These are phyloP conservation scores for Alosa alosa DNA, from an alignment of 2,113 vertebrate genomes.

Conservation along the genomic window DNA sequence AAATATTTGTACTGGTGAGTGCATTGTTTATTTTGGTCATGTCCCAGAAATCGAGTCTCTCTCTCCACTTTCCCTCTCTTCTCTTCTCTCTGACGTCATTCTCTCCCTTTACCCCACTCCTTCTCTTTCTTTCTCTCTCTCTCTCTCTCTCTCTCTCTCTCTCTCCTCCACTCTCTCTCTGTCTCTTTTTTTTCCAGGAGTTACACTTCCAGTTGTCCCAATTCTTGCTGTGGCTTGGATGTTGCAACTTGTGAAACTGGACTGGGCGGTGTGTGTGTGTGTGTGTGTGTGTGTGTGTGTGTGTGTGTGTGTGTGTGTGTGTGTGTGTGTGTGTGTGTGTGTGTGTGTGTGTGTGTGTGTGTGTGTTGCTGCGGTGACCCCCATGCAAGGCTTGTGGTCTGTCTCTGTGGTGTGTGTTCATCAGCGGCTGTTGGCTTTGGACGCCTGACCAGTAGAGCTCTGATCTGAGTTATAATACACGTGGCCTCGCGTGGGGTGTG, in stretches of 20 bases:
- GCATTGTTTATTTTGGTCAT: conserved; percentile 62
- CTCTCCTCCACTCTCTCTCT: neutral
- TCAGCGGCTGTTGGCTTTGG: neutral
- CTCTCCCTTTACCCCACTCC: neutral
- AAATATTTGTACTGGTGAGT: conserved; percentile 52
- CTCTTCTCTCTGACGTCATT: conserved; percentile 22
- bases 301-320: conserved; percentile 12
- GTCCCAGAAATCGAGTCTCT: conserved; percentile 49
- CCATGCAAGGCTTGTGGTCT: neutral
- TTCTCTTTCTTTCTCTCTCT: neutral
- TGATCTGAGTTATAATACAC: neutral
- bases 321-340: neutral
- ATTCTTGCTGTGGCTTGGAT: neutral
- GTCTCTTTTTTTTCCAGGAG: neutral
- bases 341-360: neutral
- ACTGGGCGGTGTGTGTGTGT: neutral
- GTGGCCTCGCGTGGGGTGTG: neutral
- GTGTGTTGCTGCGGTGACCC: neutral
- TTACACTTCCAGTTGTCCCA: neutral
- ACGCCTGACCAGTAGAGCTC: neutral
- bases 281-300: conserved; percentile 11
- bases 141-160: neutral
- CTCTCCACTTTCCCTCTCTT: neutral
- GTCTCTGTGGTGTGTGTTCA: neutral
- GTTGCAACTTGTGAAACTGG: neutral